Base-by-base conservation (phyloP, 2,797 vertebrate species). In the Helicolenus hilgendorfi region DNA sequence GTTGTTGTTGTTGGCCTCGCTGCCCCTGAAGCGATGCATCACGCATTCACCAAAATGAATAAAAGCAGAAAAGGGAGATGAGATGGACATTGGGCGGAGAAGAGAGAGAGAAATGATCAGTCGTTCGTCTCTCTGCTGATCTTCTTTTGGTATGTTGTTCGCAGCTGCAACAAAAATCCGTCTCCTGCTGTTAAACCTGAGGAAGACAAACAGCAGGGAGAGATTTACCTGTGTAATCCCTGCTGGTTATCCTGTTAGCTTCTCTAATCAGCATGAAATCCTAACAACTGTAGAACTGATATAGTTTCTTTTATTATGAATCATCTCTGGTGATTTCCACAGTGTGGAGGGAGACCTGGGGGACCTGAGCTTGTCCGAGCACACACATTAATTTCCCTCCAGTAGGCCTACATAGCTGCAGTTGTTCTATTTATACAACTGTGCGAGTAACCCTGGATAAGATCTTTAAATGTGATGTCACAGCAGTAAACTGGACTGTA, bases 381-480 rank as follows among this genome's bases (percentile, higher is more conserved):
- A 27, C 60, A 72, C 65, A 62, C 81, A 78, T 92, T 92, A 26
- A 84, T 92, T 77, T 86, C 81, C 78, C 58, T 84, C 38, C 72
- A 73, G 79, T 62, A 35, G 63, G 69, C 77, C 82, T 31, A 55
- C 72, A 67, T 45, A 65, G 49, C 81, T 72, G 20, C 58, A 72
- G 41, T 76, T 29, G 72, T 41, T 81, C 79, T 81, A 83, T 87
- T 87, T 80, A 72, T 71, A 85, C 55, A 20, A 58, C 45, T 38
- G 53, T 45, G 77, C 4, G 27, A 59, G 72, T 10, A 69, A 77
- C 58, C 7, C 59, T 11, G 77, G 27, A 77, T 77, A 62, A 62
- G 72, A 72, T 71, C 74, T 75, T 87, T 79, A 78, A 31, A 79
- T 88, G 36, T 73, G 41, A 81, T 72, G 67, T 85, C 62, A 36